Conservation (phyloP, 2,797 vertebrate species). For the Mareca penelope region DNA sequence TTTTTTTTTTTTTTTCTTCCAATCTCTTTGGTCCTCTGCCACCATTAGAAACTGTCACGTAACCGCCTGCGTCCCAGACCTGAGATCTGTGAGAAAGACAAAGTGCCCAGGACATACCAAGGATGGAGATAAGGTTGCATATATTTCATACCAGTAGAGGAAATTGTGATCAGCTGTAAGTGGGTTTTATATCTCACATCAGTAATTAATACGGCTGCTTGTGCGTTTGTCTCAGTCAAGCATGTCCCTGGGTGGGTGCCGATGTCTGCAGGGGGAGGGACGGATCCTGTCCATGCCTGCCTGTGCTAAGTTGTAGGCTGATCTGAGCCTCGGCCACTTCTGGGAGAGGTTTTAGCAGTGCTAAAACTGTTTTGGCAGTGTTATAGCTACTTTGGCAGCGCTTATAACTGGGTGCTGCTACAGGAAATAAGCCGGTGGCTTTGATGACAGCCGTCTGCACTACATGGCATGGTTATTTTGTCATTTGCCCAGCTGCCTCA, state of each 20-base stretch:
- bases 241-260: neutral
- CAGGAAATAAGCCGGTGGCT: neutral
- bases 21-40: neutral
- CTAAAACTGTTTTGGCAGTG: neutral
- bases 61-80: neutral
- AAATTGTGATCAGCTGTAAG: neutral
- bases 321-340: neutral
- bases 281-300: neutral
- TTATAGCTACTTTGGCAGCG: neutral
- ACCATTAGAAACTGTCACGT: neutral
- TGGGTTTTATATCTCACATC: neutral
- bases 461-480: rapidly evolving
- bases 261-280: neutral
- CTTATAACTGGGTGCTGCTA: neutral
- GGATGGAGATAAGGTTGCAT: neutral
- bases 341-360: neutral
- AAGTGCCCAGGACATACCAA: neutral
- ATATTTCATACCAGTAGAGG: neutral
- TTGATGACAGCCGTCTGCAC: neutral
- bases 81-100: neutral
- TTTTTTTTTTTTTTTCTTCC: neutral
- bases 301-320: neutral
- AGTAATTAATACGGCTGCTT: neutral
- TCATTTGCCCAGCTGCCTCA: neutral
- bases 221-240: neutral